Base-by-base conservation (phyloP, 1,140 invertebrate species). In the Ips typographus region DNA sequence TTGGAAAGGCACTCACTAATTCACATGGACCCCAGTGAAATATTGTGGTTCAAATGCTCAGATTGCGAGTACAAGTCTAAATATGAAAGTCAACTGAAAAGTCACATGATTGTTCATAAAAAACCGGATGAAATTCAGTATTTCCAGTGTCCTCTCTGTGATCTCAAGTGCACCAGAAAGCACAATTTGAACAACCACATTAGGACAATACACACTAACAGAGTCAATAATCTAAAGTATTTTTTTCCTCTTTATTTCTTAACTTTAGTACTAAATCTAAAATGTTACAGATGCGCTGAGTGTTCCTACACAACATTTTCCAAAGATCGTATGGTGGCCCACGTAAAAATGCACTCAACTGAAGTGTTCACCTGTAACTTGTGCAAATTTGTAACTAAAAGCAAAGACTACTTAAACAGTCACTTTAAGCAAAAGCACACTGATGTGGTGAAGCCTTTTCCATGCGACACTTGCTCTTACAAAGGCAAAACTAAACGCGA, bases 401-500 rank as follows among this genome's bases (percentile, higher is more conserved):
- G 38, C 40, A 6, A 58, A 5, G 40, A 49, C 47, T 70, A 64
- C 49, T 38, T 70, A 5, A 4, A 64, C 1, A 49, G 7, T 40
- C 68, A 70, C 58, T 41, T 70, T 40, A 70, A 70, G 37, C 8
- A 41, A 6, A 56, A 40, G 3, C 68, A 70, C 51, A 59, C 40
- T 4, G 47, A 57, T 3, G 53, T 58, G 7, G 55, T 40, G 5
- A 70, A 47, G 51, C 61, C 68, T 40, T 70, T 64, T 64, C 53
- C 56, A 7, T 70, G 68, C 22, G 68, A 70, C 61, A 70, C 68
- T 57, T 70, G 68, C 44, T 70, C 68, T 4, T 70, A 70, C 40
- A 70, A 70, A 51, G 61, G 68, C n/a, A 70, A 64, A 58, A 70
- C 60, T 3, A 64, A 59, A 7, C 36, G 68, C 4, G 68, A 70